Evolutionary conservation across 2,888 invertebrate genomes (phyloP).

Genomic region (Xestia rhomboidea): DNA sequence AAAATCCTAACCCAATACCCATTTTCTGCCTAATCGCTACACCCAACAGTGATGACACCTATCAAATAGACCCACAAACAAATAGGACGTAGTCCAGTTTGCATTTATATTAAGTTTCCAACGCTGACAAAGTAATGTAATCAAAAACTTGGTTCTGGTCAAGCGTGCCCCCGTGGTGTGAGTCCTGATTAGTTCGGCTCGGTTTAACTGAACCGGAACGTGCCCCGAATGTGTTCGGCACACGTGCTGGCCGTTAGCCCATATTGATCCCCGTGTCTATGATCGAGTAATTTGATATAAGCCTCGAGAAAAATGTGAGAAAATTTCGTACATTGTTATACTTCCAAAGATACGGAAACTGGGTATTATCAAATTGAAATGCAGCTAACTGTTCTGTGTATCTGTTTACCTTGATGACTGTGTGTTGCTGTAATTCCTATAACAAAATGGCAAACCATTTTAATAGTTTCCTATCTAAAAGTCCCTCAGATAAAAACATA

Average conservation of each 20-base stretch:
- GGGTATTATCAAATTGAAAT: background rate
- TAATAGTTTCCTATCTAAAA: conserved; percentile 1
- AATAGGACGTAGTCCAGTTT: conserved; percentile 46
- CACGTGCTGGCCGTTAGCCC: conserved; percentile 63
- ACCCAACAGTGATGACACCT: conserved; percentile 31
- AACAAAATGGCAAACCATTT: background rate
- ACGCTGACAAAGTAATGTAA: conserved; percentile 59
- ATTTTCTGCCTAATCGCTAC: conserved; percentile 19
- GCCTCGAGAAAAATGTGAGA: conserved; percentile 30
- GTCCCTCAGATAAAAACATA: background rate
- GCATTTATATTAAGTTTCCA: conserved; percentile 58
- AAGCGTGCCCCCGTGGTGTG: conserved; percentile 49
- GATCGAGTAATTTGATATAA: conserved; percentile 60
- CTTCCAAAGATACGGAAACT: background rate
- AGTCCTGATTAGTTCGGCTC: conserved; percentile 71
- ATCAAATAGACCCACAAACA: conserved; percentile 40
- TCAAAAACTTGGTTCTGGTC: conserved; percentile 65
- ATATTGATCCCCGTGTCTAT: conserved; percentile 59
- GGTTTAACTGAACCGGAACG: conserved; percentile 65
- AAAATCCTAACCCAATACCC: conserved; percentile 21
- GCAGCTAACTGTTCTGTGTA: background rate
- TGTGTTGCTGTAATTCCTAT: background rate
- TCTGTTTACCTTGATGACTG: background rate
- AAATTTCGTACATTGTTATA: conserved; percentile 23
- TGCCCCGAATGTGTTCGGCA: conserved; percentile 70